Evolutionary conservation across 1,140 invertebrate genomes (phyloP).

Genomic region (Nebria ingens): DNA sequence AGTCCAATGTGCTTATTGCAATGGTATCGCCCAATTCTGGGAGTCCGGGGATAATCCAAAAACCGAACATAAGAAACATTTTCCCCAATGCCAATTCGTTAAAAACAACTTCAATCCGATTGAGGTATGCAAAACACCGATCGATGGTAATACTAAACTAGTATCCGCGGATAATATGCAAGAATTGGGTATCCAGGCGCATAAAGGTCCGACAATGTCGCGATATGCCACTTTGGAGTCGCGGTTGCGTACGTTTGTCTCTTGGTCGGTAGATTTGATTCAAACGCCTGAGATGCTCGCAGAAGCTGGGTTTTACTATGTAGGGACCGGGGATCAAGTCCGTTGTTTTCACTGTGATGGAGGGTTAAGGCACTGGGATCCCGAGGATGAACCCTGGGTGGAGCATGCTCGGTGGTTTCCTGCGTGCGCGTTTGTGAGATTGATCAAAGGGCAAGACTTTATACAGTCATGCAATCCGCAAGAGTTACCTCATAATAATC

Average conservation of each 20-base stretch:
- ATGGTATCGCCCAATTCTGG: slow-evolving; percentile 61
- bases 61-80: slow-evolving; percentile 59
- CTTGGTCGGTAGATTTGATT: slow-evolving; percentile 50
- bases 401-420: slow-evolving; percentile 88
- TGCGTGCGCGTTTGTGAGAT: slow-evolving; percentile 64
- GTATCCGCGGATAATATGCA: slow-evolving; percentile 36
- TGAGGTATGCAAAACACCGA: no score
- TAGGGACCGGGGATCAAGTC: slow-evolving; percentile 58
- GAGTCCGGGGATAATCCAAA: slow-evolving; percentile 60
- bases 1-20: slow-evolving; percentile 77
- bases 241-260: slow-evolving; percentile 49
- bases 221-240: slow-evolving; percentile 50
- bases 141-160: slow-evolving; percentile 17
- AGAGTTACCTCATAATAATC: slow-evolving; percentile 12
- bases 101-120: slow-evolving; percentile 9
- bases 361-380: slow-evolving; percentile 75
- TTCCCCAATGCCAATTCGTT: slow-evolving; percentile 53
- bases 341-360: slow-evolving; percentile 89
- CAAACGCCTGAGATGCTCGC: slow-evolving; percentile 57
- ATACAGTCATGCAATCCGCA: slow-evolving; percentile 41
- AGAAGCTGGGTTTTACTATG: slow-evolving; percentile 68
- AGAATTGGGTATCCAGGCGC: slow-evolving; percentile 52
- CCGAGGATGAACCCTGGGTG: slow-evolving; percentile 74
- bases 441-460: slow-evolving; percentile 71
- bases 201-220: slow-evolving; percentile 46